Evolutionary conservation across 2,888 invertebrate genomes (phyloP).

Genomic region (Sylvicola cinctus): DNA sequence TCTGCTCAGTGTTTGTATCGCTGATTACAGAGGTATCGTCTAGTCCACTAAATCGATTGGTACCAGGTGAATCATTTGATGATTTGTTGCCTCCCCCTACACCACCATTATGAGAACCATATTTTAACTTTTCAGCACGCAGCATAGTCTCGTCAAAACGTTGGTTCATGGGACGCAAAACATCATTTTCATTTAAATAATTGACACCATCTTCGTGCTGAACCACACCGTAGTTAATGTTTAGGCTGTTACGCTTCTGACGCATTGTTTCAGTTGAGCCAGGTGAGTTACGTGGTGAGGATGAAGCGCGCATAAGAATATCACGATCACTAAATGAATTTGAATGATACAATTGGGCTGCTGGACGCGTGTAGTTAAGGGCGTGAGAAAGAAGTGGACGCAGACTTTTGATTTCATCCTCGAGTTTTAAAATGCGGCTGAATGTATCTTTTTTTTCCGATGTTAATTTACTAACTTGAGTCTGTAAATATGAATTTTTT

Average conservation of each 20-base stretch:
- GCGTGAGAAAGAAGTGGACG: too few species aligned
- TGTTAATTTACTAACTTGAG: constrained; percentile 40
- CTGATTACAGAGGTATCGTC: constrained; percentile 7
- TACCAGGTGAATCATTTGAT: constrained; percentile 6
- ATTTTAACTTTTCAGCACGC: constrained; percentile 1
- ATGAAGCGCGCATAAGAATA: neutral
- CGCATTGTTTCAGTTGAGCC: constrained; percentile 2
- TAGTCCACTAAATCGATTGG: constrained; percentile 12
- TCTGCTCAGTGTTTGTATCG: constrained; percentile 7
- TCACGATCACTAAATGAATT: constrained; percentile 2
- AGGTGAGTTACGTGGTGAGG: neutral
- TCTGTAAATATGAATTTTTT: constrained; percentile 33
- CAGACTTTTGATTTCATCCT: constrained; percentile 39
- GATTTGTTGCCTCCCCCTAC: constrained; percentile 1
- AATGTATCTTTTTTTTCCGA: constrained; percentile 42
- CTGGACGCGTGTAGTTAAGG: too few species aligned
- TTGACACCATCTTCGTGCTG: constrained; percentile 11
- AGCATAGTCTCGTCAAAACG: constrained; percentile 1
- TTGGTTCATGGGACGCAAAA: constrained; percentile 1
- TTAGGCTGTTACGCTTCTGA: constrained; percentile 16
- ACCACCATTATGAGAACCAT: neutral
- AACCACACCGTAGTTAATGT: constrained; percentile 22
- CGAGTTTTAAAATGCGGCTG: constrained; percentile 43
- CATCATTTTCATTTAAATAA: constrained; percentile 2
- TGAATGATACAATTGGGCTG: neutral